A percentile compares a stretch with the other conserved stretches of the same genome.
Evolutionary conservation across 2,888 invertebrate genomes (phyloP).

Genomic region (Graphium colonna): DNA sequence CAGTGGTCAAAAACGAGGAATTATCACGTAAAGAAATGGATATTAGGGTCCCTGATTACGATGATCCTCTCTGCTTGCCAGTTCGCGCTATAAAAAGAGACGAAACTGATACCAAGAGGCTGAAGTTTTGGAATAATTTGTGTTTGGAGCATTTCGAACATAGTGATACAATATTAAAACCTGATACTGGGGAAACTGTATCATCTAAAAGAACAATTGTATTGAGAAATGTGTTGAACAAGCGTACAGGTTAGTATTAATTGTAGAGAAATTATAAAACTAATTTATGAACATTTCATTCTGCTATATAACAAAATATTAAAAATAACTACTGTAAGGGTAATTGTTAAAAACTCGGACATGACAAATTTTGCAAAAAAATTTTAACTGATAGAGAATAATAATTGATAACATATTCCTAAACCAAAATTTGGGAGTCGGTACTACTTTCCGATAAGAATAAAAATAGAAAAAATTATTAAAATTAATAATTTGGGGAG

Average conservation of each 20-base stretch:
- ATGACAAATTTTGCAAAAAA: too few relatives aligned
- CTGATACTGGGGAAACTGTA: slow-evolving; percentile 44
- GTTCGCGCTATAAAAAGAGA: slow-evolving; percentile 49
- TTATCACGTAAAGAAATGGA: slow-evolving; percentile 39
- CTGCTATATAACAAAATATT: too few relatives aligned
- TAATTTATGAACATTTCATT: too few relatives aligned
- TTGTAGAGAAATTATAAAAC: too few relatives aligned
- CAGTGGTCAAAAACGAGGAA: slow-evolving; percentile 18
- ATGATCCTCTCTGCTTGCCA: slow-evolving; percentile 65
- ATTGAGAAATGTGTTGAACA: slow-evolving; percentile 54
- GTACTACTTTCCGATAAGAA: too few relatives aligned
- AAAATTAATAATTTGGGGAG: too few relatives aligned
- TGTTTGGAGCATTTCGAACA: slow-evolving; percentile 59
- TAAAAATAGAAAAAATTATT: too few relatives aligned
- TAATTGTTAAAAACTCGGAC: too few relatives aligned
- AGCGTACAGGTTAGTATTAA: slow-evolving; percentile 49
- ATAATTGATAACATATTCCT: too few relatives aligned
- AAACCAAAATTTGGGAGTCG: too few relatives aligned
- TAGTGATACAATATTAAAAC: slow-evolving; percentile 44
- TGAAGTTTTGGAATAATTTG: slow-evolving; percentile 61
- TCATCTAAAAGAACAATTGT: slow-evolving; percentile 52
- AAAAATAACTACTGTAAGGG: too few relatives aligned
- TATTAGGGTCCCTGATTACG: slow-evolving; percentile 62
- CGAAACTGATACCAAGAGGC: slow-evolving; percentile 42
- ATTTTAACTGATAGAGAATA: too few relatives aligned